Evolutionary conservation across 2,113 vertebrate genomes (phyloP).

Genomic region (Choloepus hoffmanni): DNA sequence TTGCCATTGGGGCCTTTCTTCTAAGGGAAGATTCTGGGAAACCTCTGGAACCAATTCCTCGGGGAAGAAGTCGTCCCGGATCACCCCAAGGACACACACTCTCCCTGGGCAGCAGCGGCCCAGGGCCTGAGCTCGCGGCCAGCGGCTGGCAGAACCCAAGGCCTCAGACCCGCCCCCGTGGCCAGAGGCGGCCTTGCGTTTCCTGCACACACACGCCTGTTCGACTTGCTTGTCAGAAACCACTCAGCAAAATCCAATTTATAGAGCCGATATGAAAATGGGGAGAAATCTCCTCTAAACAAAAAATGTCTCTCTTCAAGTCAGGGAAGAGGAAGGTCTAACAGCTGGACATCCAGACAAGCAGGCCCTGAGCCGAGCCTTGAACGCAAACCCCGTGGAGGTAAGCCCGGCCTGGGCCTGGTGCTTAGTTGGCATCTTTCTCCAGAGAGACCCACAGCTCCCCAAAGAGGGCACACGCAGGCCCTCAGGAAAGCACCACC

Average conservation of each 20-base stretch:
- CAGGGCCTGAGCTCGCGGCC: not conserved
- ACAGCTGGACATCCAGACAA: not conserved
- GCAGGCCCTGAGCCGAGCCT: not conserved
- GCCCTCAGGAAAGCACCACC: too few species aligned
- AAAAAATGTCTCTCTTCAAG: not conserved
- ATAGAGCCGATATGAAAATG: constrained; percentile 4
- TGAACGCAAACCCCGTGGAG: not conserved
- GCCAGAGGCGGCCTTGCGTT: constrained; percentile 13
- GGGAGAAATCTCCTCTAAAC: not conserved
- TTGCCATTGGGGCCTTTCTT: not conserved
- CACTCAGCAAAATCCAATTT: constrained; percentile 49
- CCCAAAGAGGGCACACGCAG: not conserved
- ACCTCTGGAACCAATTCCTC: constrained; percentile 46
- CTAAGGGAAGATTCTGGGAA: constrained; percentile 33
- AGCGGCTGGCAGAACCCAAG: not conserved
- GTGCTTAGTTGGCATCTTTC: not conserved
- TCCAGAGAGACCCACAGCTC: not conserved
- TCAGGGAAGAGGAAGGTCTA: not conserved
- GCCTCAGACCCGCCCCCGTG: constrained; percentile 32
- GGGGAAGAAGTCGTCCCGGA: constrained; percentile 19
- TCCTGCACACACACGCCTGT: not conserved
- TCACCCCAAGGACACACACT: constrained; percentile 60
- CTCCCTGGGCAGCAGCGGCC: not conserved
- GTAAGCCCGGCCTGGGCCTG: not conserved
- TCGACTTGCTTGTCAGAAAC: constrained; percentile 28